Evolutionary conservation across 2,113 vertebrate species (phyloP).

Genomic region (Cheilinus undulatus): DNA sequence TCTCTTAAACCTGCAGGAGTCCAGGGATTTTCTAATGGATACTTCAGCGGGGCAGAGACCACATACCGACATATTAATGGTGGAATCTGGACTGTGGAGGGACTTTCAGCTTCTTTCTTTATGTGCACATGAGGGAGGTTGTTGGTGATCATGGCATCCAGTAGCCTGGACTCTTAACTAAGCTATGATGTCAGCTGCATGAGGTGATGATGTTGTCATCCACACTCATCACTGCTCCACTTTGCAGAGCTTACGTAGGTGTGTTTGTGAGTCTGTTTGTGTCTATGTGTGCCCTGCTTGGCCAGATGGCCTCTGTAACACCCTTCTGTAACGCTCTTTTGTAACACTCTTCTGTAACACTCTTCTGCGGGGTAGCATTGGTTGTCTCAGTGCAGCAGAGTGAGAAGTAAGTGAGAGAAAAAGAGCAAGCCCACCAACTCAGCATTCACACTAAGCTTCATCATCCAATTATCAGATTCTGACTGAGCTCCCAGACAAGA

Average conservation of each 20-base stretch:
- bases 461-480: conserved; percentile 72
- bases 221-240: conserved; percentile 3
- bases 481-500: conserved; percentile 18
- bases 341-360: conserved; percentile 57
- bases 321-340: no score
- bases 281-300: conserved; percentile 13
- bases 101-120: conserved; percentile 1
- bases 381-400: conserved; percentile 43
- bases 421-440: conserved; percentile 51
- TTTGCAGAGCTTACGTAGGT: neutral
- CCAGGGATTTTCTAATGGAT: conserved; percentile 58
- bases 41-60: conserved; percentile 28
- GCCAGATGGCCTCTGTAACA: conserved; percentile 70
- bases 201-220: conserved; percentile 29
- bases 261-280: neutral
- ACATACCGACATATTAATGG: conserved; percentile 36
- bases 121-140: neutral
- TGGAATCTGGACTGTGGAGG: conserved; percentile 57
- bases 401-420: conserved; percentile 22
- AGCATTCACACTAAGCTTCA: conserved; percentile 49
- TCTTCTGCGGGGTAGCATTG: conserved; percentile 50
- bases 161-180: neutral
- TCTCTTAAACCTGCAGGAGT: conserved; percentile 32
- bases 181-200: conserved; percentile 14
- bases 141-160: neutral